Evolutionary conservation across 2,113 vertebrate species (phyloP).

Genomic region (Xenopus laevis): DNA sequence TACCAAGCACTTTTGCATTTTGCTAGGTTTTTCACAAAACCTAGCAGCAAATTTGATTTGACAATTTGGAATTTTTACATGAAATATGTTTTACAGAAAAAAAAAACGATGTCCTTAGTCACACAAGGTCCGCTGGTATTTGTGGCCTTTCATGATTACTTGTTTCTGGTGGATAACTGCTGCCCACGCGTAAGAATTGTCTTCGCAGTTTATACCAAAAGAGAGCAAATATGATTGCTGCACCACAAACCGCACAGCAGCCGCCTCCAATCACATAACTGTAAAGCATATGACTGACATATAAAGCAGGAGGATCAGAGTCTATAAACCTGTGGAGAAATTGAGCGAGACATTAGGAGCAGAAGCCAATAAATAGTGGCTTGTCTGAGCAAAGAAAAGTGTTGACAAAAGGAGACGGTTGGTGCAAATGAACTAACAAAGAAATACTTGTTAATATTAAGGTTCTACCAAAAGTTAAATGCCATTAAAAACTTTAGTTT

Average conservation of each 20-base stretch:
- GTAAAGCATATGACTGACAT: background rate
- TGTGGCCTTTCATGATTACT: background rate
- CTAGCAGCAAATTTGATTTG: too few species aligned
- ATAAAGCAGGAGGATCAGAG: background rate
- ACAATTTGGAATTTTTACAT: too few species aligned
- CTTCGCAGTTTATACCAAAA: slow-evolving; percentile 12
- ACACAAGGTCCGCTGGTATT: background rate
- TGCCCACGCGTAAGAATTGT: background rate
- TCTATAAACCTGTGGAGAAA: slow-evolving; percentile 5
- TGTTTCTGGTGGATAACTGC: slow-evolving; percentile 1
- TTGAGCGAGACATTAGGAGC: background rate
- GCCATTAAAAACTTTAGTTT: too few species aligned
- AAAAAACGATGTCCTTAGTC: background rate
- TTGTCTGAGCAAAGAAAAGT: too few species aligned
- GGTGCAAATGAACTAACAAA: too few species aligned
- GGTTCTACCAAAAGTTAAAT: too few species aligned
- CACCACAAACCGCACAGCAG: background rate
- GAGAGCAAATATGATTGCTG: slow-evolving; percentile 3
- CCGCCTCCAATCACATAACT: background rate
- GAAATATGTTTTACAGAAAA: too few species aligned
- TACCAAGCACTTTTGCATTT: too few species aligned
- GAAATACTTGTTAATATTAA: too few species aligned
- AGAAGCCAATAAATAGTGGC: too few species aligned
- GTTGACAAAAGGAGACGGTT: too few species aligned
- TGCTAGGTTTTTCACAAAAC: too few species aligned